Evolutionary conservation across 2,113 vertebrate species (phyloP).

Genomic region (Ciconia stormi): DNA sequence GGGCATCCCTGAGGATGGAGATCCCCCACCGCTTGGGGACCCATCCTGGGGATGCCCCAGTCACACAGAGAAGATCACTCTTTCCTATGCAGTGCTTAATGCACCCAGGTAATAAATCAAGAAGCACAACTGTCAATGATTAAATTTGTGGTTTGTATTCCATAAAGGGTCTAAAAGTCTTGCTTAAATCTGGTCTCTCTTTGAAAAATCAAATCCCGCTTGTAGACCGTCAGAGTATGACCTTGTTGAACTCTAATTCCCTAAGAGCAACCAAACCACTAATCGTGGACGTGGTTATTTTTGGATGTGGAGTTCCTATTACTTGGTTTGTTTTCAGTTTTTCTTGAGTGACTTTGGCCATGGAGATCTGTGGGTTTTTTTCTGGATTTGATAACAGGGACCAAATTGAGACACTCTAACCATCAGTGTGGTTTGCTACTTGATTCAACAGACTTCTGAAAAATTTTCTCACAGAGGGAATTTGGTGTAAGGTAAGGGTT

Average conservation of each 20-base stretch:
- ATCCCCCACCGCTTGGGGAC: neutral
- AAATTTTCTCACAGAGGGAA: neutral
- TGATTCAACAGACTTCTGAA: neutral
- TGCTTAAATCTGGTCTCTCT: neutral
- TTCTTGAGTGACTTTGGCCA: neutral
- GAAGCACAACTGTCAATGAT: neutral
- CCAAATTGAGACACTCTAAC: neutral
- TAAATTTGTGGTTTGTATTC: neutral
- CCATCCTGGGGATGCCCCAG: neutral
- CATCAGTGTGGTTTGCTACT: neutral
- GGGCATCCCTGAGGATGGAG: neutral
- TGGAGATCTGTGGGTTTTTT: neutral
- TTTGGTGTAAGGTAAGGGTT: neutral
- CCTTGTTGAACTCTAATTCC: neutral
- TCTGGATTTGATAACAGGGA: neutral
- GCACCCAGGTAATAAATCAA: neutral
- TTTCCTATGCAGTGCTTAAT: neutral
- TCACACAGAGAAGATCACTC: neutral
- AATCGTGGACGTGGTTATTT: neutral
- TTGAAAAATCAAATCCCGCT: neutral
- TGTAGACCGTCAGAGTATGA: accelerated
- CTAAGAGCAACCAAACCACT: neutral
- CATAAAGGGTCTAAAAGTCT: neutral
- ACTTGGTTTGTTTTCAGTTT: neutral
- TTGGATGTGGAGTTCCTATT: neutral